Conservation (phyloP, 2,113 vertebrate species). For the Zapornia atra region DNA sequence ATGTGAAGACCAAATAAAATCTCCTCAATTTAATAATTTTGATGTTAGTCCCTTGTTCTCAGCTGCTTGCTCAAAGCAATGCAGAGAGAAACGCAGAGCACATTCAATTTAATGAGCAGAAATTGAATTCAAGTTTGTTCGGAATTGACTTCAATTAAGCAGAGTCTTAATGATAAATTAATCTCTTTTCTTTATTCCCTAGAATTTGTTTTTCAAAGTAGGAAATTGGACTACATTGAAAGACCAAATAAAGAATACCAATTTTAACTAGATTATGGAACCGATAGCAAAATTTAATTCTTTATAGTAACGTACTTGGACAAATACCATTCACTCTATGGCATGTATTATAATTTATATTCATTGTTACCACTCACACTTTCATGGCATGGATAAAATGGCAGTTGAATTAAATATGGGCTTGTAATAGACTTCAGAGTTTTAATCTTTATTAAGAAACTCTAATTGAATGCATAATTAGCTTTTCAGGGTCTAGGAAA, state of each 20-base stretch:
- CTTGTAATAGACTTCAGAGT: conserved; percentile 85
- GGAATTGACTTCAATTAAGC: conserved; percentile 99
- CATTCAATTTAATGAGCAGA: conserved; percentile 94
- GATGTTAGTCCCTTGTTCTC: conserved; percentile 94
- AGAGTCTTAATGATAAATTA: conserved; percentile 99
- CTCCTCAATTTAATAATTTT: conserved; percentile 96
- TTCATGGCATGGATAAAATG: conserved; percentile 86
- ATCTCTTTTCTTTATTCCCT: conserved; percentile 97
- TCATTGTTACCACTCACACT: conserved; percentile 87
- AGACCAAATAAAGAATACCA: conserved; percentile 92
- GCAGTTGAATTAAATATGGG: conserved; percentile 88
- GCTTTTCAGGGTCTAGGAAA: conserved; percentile 85
- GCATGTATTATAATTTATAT: conserved; percentile 88
- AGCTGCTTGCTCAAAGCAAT: conserved; percentile 89
- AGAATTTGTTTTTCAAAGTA: conserved; percentile 96
- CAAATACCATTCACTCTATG: conserved; percentile 86
- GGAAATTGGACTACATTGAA: conserved; percentile 91
- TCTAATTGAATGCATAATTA: conserved; percentile 87
- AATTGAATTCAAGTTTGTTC: conserved; percentile 99
- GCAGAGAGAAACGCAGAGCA: conserved; percentile 86
- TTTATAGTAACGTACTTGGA: conserved; percentile 88
- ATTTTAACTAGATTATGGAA: conserved; percentile 91
- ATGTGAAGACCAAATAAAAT: conserved; percentile 93
- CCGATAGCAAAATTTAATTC: conserved; percentile 94
- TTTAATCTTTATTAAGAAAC: conserved; percentile 88